These are phyloP conservation scores for Drosophila mettleri DNA, from an alignment of 2,888 invertebrate species.

Conservation along the genomic window DNA sequence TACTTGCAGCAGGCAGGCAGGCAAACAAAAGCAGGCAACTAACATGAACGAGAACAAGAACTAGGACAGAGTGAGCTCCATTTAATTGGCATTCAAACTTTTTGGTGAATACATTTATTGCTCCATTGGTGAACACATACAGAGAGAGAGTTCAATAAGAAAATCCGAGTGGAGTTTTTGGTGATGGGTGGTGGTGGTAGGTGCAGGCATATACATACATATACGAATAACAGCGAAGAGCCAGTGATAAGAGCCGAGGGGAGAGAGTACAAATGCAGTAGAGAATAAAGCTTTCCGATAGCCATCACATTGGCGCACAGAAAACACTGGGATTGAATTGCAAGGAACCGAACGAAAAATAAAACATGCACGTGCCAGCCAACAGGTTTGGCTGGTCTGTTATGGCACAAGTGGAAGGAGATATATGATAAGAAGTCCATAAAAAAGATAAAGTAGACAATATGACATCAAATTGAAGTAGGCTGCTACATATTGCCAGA, in stretches of 20 bases:
- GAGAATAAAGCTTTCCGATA: conserved; percentile 43
- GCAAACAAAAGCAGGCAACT: conserved; percentile 73
- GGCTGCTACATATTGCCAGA: conserved; percentile 68
- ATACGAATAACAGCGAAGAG: conserved; percentile 60
- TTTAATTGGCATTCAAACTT: conserved; percentile 26
- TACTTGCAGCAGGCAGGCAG: conserved; percentile 71
- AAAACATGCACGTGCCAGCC: conserved; percentile 66
- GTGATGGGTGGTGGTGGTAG: conserved; percentile 56
- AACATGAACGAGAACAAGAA: conserved; percentile 54
- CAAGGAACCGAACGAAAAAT: conserved; percentile 49
- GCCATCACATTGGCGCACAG: conserved; percentile 35
- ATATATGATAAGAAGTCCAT: conserved; percentile 54
- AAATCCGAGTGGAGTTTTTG: conserved; percentile 42
- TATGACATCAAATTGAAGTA: conserved; percentile 69
- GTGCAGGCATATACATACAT: conserved; percentile 53
- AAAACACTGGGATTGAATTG: conserved; percentile 59
- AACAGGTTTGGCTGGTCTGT: conserved; percentile 40
- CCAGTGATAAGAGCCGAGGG: conserved; percentile 49
- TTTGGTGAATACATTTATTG: conserved; percentile 33
- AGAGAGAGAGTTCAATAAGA: conserved; percentile 35
- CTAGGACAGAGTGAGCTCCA: conserved; percentile 28
- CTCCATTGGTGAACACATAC: conserved; percentile 46
- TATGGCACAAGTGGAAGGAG: conserved; percentile 48
- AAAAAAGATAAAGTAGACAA: conserved; percentile 44
- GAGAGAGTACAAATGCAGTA: conserved; percentile 43